Evolutionary conservation across 2,113 vertebrate genomes (phyloP), one percentile per base, ranked within the genome.

Genomic region (Microtus richardsoni): DNA sequence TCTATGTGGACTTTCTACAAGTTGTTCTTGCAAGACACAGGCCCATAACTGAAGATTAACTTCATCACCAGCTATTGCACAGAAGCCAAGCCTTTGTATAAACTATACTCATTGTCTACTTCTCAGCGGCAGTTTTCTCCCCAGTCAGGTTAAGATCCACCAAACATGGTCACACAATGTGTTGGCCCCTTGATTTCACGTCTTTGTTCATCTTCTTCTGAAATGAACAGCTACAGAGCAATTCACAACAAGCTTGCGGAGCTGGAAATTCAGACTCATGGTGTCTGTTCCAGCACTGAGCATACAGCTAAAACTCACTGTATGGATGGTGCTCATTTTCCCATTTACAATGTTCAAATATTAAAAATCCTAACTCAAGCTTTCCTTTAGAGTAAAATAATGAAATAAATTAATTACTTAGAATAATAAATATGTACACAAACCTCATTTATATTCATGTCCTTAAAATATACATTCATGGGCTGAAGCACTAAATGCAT

Each of bases 21-120:
- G 36, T 44, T 44, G 54, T 86, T 94, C 77, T 89, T 85, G 36
- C 17, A 95, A 41, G 68, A 94, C 91, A 86, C 16, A 88, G 71
- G 12, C 7, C 13, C 33, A 78, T 2, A 82, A 10, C 0, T 86
- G 44, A 96, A 93, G 95, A 92, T 78, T 66, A 26, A 93, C 39
- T 84, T 84, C 49, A 5, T 58, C 12, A 28, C 14, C 24, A 91
- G 41, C 70, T 93, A 85, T 7, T 94, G 22, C 62, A 64, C 52
- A 92, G 21, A 52, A 78, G 19, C 9, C 58, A 39, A 33, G 5
- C 41, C 49, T 80, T 96, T 41, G 58, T 39, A 87, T 5, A 80
- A 82, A 84, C 21, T 74, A 11, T 41, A 64, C 36, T 60, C 26
- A 28, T 30, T 39, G 8, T 19, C 58, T 0, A 39, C 36, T 30